A percentile compares a stretch with the other conserved stretches of the same genome.
Evolutionary conservation across 2,888 invertebrate genomes (phyloP).

Genomic region (Erebia palarica): DNA sequence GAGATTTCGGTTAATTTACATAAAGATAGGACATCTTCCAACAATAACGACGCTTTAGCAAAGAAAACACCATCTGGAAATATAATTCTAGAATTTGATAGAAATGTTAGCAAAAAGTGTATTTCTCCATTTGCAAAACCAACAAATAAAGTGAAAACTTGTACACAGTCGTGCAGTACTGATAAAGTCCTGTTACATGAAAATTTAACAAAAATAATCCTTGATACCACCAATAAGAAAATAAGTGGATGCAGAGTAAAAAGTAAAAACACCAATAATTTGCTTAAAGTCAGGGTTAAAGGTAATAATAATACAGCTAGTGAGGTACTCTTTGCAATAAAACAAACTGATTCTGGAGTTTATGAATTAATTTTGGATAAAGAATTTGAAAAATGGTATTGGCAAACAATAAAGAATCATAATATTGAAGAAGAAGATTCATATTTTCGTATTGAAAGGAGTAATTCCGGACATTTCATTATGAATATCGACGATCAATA

Average conservation of each 20-base stretch:
- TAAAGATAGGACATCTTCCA: not conserved
- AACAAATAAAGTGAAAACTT: not conserved
- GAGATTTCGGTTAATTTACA: slow-evolving; percentile 40
- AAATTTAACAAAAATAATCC: slow-evolving; percentile 18
- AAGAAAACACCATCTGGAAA: slow-evolving; percentile 32
- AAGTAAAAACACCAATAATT: slow-evolving; percentile 13
- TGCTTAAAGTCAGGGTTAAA: slow-evolving; percentile 50
- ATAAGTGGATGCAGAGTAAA: slow-evolving; percentile 6
- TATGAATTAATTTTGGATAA: slow-evolving; percentile 61
- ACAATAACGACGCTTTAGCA: slow-evolving; percentile 26
- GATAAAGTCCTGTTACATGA: slow-evolving; percentile 4
- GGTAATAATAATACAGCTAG: slow-evolving; percentile 37
- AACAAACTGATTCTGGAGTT: slow-evolving; percentile 55
- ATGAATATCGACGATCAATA: slow-evolving; percentile 44
- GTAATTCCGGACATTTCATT: slow-evolving; percentile 51
- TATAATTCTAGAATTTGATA: slow-evolving; percentile 5
- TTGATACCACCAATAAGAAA: slow-evolving; percentile 13
- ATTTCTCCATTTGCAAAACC: not conserved
- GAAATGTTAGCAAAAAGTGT: slow-evolving; percentile 5
- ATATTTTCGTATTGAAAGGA: slow-evolving; percentile 49
- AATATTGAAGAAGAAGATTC: slow-evolving; percentile 46
- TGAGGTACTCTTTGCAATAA: slow-evolving; percentile 52
- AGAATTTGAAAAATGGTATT: slow-evolving; percentile 60
- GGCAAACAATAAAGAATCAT: slow-evolving; percentile 45
- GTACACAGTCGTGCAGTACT: slow-evolving; percentile 1